Base-by-base conservation (phyloP, 2,888 invertebrate species). In the Acronicta alni region DNA sequence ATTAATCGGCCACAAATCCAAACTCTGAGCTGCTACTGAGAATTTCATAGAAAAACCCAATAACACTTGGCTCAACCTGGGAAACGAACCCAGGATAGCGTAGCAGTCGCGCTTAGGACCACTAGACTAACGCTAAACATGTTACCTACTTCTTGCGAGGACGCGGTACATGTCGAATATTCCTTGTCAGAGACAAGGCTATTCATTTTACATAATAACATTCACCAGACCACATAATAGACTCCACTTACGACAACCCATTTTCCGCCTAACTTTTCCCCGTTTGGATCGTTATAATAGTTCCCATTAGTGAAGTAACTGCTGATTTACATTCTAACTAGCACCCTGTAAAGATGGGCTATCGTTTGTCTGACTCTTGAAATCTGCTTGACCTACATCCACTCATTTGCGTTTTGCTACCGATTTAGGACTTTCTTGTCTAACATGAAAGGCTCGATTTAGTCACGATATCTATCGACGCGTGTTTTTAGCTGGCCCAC, bases 321-420 rank as follows among this genome's bases (percentile, higher is more conserved):
- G 44, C 57, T 56, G 70, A 75, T 75, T 73, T 67, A 70, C 71
- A 74, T 74, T 70, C 56, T 59, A 74, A 70, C 65, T 57, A 57
- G 45, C 42, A 32, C 49, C 44, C 39, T 52, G 35, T 61, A 54
- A 62, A 63, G 59, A 74, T 64, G 52, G 52, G 54, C 52, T 69
- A 71, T 68, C 72, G 77, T 77, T 77, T 65, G 75, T 82, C 81
- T 81, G 82, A 64, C 70, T 79, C 79, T 79, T 72, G 80, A 83
- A 80, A 83, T 76, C 79, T 61, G 79, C 81, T 82, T 85, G 85
- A 88, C 87, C 89, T 65, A 86, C 77, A 85, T 89, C 72, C 72
- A 75, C 77, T 82, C 81, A 84, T 85, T 70, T 83, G 76, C 78
- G 79, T 71, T 57, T 54, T 55, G 63, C 48, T 69, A 63, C 73